Evolutionary conservation across 2,797 vertebrate genomes (phyloP).

Genomic region (Nannoperca australis): DNA sequence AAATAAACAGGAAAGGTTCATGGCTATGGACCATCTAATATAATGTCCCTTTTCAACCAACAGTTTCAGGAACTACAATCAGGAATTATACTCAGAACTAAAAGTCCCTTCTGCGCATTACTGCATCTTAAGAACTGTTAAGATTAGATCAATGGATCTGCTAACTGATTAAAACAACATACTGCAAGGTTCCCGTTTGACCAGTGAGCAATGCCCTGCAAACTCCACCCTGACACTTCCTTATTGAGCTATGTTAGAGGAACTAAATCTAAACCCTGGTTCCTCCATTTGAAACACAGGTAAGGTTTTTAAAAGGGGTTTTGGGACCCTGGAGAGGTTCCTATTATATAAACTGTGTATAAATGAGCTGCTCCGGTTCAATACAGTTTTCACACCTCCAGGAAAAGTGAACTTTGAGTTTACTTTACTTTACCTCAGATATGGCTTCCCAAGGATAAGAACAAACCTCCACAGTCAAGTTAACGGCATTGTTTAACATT

Average conservation of each 20-base stretch:
- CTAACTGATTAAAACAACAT: neutral
- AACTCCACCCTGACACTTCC: too few relatives aligned
- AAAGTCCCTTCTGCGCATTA: neutral
- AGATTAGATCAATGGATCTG: neutral
- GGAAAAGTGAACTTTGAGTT: slow-evolving; percentile 5
- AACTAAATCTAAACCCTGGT: too few relatives aligned
- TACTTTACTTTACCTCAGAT: neutral
- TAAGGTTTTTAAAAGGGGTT: neutral
- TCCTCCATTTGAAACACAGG: neutral
- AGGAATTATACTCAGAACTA: neutral
- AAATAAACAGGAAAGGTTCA: neutral
- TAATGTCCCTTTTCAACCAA: neutral
- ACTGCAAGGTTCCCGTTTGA: too few relatives aligned
- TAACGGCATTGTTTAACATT: slow-evolving; percentile 19
- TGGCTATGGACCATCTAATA: slow-evolving; percentile 4
- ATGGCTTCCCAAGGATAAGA: slow-evolving; percentile 8
- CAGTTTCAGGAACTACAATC: neutral
- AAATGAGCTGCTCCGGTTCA: too few relatives aligned
- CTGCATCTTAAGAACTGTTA: neutral
- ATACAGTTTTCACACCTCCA: neutral
- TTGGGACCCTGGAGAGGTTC: neutral
- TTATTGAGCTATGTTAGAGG: too few relatives aligned
- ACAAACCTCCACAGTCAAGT: slow-evolving; percentile 2
- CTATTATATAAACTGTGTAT: neutral
- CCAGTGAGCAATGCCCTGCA: too few relatives aligned